A percentile compares a stretch with the other conserved stretches of the same genome.
These are phyloP conservation scores for Pseudococcus longispinus DNA, from an alignment of 2,888 invertebrate species.

Conservation along the genomic window DNA sequence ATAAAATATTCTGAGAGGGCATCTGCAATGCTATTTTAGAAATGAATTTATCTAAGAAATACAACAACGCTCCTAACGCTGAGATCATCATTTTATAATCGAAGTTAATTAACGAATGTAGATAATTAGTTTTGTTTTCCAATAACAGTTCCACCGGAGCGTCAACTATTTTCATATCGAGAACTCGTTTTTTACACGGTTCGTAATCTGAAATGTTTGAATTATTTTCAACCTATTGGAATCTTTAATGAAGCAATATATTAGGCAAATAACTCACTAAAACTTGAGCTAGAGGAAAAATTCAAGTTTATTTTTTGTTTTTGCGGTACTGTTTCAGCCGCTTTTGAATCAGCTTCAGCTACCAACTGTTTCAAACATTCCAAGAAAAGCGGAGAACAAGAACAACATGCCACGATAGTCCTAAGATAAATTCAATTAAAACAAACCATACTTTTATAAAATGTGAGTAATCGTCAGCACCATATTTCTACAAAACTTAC, in stretches of 20 bases:
- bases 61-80: conserved; percentile 75
- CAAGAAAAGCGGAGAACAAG: conserved; percentile 67
- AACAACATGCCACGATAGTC: conserved; percentile 60
- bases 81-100: conserved; percentile 71
- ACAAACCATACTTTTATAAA: neutral
- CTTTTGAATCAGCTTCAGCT: conserved; percentile 57
- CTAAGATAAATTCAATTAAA: conserved; percentile 45
- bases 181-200: conserved; percentile 68
- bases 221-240: conserved; percentile 44
- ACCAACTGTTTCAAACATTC: conserved; percentile 65
- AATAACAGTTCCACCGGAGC: conserved; percentile 67
- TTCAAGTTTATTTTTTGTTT: conserved; percentile 65
- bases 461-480: neutral
- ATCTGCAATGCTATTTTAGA: conserved; percentile 59
- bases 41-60: conserved; percentile 70
- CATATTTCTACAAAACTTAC: neutral
- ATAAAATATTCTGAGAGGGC: conserved; percentile 66
- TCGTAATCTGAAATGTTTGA: conserved; percentile 65
- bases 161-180: conserved; percentile 66
- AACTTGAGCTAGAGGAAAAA: conserved; percentile 69
- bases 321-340: neutral
- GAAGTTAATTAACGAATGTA: conserved; percentile 72
- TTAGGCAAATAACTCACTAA: conserved; percentile 64
- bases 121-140: conserved; percentile 65
- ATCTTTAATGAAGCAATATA: neutral